Conservation (phyloP, 2,888 invertebrate species). For the Chouioia cunea region DNA sequence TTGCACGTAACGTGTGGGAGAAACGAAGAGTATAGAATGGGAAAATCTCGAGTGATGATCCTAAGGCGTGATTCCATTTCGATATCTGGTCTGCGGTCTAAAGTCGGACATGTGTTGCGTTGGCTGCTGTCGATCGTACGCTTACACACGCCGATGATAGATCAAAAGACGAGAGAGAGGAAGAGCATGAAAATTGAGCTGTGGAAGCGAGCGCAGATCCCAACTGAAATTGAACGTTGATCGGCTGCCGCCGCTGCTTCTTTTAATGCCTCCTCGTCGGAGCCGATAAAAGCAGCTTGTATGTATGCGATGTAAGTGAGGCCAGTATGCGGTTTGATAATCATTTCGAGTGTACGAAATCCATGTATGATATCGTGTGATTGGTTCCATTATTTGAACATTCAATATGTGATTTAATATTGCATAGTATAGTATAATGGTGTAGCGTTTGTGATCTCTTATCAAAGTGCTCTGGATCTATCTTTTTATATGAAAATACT, state of each 20-base stretch:
- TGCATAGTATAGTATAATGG: too few relatives aligned
- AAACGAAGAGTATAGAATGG: constrained; percentile 11
- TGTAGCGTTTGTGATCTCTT: too few relatives aligned
- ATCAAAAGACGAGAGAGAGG: constrained; percentile 29
- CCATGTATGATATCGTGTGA: too few relatives aligned
- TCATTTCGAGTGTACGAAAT: not conserved
- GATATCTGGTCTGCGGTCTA: constrained; percentile 60
- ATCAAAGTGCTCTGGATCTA: too few relatives aligned
- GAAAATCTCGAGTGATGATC: constrained; percentile 40
- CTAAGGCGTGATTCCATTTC: constrained; percentile 65
- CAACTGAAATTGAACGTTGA: constrained; percentile 29
- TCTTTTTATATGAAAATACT: too few relatives aligned
- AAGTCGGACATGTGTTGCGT: constrained; percentile 48
- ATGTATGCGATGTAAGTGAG: not conserved
- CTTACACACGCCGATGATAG: constrained; percentile 23
- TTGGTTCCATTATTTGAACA: too few relatives aligned
- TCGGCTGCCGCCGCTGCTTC: constrained; percentile 1
- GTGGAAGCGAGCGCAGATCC: constrained; percentile 10
- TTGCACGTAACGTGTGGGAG: constrained; percentile 4
- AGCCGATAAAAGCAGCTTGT: not conserved
- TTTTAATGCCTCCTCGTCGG: constrained; percentile 1
- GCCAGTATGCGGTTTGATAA: not conserved
- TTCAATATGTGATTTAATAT: too few relatives aligned
- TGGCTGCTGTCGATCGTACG: constrained; percentile 1
- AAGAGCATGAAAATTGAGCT: constrained; percentile 17